Evolutionary conservation across 2,888 invertebrate genomes (phyloP).

Genomic region (Uropetala carovei): DNA sequence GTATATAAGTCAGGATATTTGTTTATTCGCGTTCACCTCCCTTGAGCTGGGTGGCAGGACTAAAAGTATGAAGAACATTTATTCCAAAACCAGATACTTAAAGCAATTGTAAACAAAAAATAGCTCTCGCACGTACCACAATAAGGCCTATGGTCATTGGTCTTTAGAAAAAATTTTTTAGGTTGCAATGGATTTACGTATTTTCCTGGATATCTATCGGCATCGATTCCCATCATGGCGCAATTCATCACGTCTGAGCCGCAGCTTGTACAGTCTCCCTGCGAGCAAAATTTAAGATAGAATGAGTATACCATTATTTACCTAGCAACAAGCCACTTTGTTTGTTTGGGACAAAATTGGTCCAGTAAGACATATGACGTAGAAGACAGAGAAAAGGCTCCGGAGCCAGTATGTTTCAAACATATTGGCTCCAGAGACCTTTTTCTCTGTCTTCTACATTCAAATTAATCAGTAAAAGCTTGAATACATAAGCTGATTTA

Average conservation of each 20-base stretch:
- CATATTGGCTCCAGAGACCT: no score
- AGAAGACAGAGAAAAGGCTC: neutral
- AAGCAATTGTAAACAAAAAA: no score
- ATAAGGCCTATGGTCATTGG: neutral
- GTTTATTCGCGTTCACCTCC: no score
- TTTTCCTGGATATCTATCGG: constrained; percentile 24
- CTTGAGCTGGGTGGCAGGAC: no score
- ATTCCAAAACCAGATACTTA: no score
- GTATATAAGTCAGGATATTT: no score
- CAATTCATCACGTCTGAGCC: neutral
- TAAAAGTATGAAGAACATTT: no score
- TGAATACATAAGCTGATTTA: neutral
- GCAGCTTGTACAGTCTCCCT: neutral
- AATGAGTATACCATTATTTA: neutral
- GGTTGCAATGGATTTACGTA: neutral
- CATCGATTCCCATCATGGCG: constrained; percentile 38
- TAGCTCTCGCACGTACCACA: neutral
- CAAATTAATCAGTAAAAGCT: neutral
- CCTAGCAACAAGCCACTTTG: neutral
- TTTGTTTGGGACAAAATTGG: neutral
- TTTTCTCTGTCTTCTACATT: no score
- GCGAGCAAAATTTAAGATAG: neutral
- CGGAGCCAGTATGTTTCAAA: no score
- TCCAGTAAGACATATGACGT: neutral
- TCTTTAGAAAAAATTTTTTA: constrained; percentile 16